These are phyloP conservation scores for Macropodus opercularis DNA, from an alignment of 2,797 vertebrate species.

Conservation along the genomic window DNA sequence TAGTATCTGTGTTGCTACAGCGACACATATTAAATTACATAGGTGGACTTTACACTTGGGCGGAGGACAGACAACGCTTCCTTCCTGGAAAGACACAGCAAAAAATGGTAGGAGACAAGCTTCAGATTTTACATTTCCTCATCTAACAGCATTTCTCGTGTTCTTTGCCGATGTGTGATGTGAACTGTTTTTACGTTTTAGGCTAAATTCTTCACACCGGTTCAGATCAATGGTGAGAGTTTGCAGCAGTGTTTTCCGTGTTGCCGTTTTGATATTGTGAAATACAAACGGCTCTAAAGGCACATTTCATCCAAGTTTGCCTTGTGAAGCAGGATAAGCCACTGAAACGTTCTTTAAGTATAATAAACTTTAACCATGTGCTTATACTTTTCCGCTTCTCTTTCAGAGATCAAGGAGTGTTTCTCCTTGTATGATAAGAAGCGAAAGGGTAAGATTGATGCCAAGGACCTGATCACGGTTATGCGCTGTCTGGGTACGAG, in stretches of 20 bases:
- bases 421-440: constrained; percentile 97
- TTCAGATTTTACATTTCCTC: not conserved
- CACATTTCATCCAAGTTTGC: constrained; percentile 14
- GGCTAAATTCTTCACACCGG: constrained; percentile 95
- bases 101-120: constrained; percentile 72
- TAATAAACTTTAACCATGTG: too few relatives aligned
- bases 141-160: not conserved
- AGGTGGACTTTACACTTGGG: constrained; percentile 81
- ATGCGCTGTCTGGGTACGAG: constrained; percentile 93
- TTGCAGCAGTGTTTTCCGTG: not conserved
- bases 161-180: constrained; percentile 1
- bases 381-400: not conserved
- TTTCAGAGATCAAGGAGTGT: constrained; percentile 95
- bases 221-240: constrained; percentile 91
- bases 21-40: constrained; percentile 84
- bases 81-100: constrained; percentile 58
- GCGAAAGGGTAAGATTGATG: constrained; percentile 89
- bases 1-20: constrained; percentile 83
- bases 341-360: not conserved
- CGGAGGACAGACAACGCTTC: constrained; percentile 51
- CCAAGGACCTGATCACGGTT: constrained; percentile 88
- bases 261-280: not conserved
- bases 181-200: constrained; percentile 52
- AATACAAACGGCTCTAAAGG: not conserved
- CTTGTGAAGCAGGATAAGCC: not conserved